These are phyloP conservation scores for Vicugna pacos DNA, from an alignment of 2,113 vertebrate species.

Conservation along the genomic window DNA sequence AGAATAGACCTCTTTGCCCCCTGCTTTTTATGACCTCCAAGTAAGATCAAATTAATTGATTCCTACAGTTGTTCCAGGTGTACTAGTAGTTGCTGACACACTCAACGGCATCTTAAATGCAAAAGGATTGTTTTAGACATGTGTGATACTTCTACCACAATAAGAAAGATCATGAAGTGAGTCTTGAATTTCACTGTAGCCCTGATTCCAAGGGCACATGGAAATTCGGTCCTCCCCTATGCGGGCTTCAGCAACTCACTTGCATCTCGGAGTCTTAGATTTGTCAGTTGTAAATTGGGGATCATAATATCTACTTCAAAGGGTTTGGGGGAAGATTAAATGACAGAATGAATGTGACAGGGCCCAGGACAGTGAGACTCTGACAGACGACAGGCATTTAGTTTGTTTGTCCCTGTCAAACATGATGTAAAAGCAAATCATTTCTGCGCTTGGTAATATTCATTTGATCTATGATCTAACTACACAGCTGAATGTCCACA, in stretches of 20 bases:
- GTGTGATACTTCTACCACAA: background rate
- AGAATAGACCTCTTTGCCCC: background rate
- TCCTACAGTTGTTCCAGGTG: background rate
- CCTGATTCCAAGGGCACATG: background rate
- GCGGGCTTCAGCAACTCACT: background rate
- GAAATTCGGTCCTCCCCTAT: background rate
- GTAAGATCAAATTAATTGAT: background rate
- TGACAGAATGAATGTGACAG: background rate
- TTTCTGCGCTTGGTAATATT: background rate
- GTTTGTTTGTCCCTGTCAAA: background rate
- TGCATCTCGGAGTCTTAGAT: background rate
- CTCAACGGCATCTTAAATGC: background rate
- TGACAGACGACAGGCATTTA: background rate
- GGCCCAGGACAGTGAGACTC: background rate
- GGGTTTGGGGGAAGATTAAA: background rate
- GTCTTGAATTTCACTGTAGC: background rate
- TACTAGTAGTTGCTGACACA: background rate
- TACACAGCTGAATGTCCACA: background rate
- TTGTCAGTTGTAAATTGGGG: background rate
- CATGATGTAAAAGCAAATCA: background rate
- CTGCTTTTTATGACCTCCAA: background rate
- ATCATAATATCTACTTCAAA: conserved; percentile 62
- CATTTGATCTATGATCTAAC: background rate
- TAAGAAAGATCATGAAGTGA: conserved; percentile 1
- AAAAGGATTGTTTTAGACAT: background rate